These are phyloP conservation scores for Marmota monax DNA, from an alignment of 2,113 vertebrate genomes.

Conservation along the genomic window DNA sequence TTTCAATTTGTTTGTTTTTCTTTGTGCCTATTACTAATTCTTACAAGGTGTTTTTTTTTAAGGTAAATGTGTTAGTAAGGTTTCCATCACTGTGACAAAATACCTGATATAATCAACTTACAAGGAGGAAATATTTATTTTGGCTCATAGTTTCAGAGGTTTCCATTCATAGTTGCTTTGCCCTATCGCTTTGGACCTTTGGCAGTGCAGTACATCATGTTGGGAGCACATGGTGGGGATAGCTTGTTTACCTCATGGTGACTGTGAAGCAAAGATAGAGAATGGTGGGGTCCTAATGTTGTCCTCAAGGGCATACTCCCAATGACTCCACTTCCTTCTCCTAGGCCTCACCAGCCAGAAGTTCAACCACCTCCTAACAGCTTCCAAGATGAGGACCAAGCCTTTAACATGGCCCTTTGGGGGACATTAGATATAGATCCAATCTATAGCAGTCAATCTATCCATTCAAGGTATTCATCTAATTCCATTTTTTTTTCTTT, in stretches of 20 bases:
- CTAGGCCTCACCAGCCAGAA: not conserved
- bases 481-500: not conserved
- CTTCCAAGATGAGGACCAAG: not conserved
- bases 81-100: not conserved
- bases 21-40: not conserved
- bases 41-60: not conserved
- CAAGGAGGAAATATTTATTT: not conserved
- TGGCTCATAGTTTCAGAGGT: not conserved
- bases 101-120: not conserved
- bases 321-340: not conserved
- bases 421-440: not conserved
- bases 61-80: not conserved
- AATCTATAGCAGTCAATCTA: not conserved
- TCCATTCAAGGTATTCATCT: not conserved
- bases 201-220: not conserved
- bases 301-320: not conserved
- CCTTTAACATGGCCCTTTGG: not conserved
- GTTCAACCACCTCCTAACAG: not conserved
- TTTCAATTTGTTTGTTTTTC: slow-evolving; percentile 41
- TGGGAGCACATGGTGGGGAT: not conserved
- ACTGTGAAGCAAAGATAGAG: not conserved
- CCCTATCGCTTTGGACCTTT: not conserved
- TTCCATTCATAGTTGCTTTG: not conserved
- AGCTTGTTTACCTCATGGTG: not conserved
- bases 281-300: not conserved